Percentiles rank a stretch among this genome's conserved stretches.
Evolutionary conservation across 64 coral and sea anemone genomes (phyloP).

Genomic region (Platygyra sinensis): DNA sequence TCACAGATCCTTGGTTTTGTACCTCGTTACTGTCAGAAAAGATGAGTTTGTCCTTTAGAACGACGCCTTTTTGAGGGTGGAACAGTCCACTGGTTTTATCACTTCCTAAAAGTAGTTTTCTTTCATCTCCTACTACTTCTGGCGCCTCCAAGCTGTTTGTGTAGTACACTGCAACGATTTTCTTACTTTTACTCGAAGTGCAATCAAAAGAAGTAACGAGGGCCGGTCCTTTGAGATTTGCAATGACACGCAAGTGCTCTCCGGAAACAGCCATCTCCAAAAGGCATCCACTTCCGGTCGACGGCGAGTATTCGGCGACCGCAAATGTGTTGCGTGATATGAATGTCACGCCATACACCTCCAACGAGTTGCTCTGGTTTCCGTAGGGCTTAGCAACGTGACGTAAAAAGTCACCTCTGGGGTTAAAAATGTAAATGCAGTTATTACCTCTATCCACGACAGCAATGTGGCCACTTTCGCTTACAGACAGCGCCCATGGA

Average conservation of each 20-base stretch:
- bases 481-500: constrained; percentile 15
- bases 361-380: not conserved
- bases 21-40: constrained; percentile 30
- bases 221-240: constrained; percentile 28
- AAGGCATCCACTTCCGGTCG: constrained; percentile 22
- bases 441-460: constrained; percentile 45
- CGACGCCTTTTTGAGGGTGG: constrained; percentile 30
- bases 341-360: constrained; percentile 46
- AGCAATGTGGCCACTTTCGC: constrained; percentile 19
- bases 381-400: constrained; percentile 32
- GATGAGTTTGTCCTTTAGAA: constrained; percentile 28
- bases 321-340: constrained; percentile 37
- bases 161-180: constrained; percentile 38
- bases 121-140: constrained; percentile 26
- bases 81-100: not conserved
- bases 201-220: constrained; percentile 1
- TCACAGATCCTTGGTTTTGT: constrained; percentile 21
- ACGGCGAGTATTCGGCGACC: constrained; percentile 23
- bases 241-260: constrained; percentile 28
- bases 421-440: constrained; percentile 41
- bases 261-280: constrained; percentile 36
- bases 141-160: constrained; percentile 35
- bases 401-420: constrained; percentile 32
- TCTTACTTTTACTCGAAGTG: not conserved
- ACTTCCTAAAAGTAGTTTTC: not conserved